Conservation (phyloP, 2,797 vertebrate genomes). For the Alouatta caraya region DNA sequence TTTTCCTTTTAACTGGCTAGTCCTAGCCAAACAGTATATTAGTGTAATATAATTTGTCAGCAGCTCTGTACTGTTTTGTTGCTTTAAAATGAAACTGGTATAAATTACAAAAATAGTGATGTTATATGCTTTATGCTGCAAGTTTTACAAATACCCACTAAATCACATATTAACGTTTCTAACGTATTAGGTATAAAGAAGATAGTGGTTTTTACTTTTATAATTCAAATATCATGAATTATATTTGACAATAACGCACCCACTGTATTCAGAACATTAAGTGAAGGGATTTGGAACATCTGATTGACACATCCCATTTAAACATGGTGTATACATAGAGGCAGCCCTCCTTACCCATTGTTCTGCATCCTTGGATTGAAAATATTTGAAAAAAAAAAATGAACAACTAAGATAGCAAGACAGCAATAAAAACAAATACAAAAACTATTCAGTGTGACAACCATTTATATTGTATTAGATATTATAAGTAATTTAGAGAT, state of each 20-base stretch:
- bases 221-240: neutral
- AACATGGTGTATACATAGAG: neutral
- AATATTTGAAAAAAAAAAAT: neutral
- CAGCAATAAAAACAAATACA: neutral
- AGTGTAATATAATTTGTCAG: neutral
- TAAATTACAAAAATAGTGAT: constrained; percentile 8
- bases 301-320: neutral
- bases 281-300: neutral
- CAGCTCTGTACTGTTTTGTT: neutral
- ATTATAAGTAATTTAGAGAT: neutral
- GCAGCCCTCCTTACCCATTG: neutral
- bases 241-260: neutral
- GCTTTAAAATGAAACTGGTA: constrained; percentile 13
- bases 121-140: neutral
- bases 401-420: neutral
- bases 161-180: neutral
- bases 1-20: constrained; percentile 13
- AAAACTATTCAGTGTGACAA: neutral
- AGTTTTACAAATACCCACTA: neutral
- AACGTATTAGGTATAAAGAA: neutral
- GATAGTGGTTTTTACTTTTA: neutral
- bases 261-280: neutral
- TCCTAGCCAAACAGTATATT: neutral
- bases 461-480: neutral
- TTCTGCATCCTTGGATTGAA: neutral